A percentile compares a stretch with the other conserved stretches of the same genome.
Conservation (phyloP, 2,888 invertebrate species). For the Drosophila gaucha region DNA sequence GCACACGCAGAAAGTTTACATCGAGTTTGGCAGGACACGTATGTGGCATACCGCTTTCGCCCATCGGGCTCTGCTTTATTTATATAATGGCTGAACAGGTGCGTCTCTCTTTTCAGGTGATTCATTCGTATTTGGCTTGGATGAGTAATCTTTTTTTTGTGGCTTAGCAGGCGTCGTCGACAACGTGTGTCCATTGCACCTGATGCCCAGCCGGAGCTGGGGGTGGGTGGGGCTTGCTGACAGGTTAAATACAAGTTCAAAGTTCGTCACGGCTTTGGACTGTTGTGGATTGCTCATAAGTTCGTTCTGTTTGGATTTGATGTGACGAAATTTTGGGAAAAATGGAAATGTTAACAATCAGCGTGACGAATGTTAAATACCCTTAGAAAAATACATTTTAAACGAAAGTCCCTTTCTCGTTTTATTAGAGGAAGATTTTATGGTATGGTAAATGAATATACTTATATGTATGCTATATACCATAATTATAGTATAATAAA, state of each 20-base stretch:
- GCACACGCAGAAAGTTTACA: not conserved
- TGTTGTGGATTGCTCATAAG: slow-evolving; percentile 21
- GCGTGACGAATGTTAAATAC: too few species aligned
- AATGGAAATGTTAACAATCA: too few species aligned
- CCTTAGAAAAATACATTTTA: too few species aligned
- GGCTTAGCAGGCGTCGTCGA: slow-evolving; percentile 25
- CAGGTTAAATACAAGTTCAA: slow-evolving; percentile 55
- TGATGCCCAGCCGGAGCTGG: slow-evolving; percentile 26
- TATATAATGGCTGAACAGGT: slow-evolving; percentile 23
- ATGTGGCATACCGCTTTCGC: slow-evolving; percentile 20
- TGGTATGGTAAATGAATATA: too few species aligned
- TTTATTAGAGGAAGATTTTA: too few species aligned
- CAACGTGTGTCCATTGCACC: slow-evolving; percentile 52
- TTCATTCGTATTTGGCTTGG: slow-evolving; percentile 33
- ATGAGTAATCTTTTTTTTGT: slow-evolving; percentile 56
- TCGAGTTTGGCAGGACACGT: slow-evolving; percentile 24
- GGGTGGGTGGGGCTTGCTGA: not conserved
- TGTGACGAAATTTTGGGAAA: not conserved
- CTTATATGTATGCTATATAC: too few species aligned
- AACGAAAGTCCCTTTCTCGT: too few species aligned
- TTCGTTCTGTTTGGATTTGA: not conserved
- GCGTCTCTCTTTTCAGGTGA: slow-evolving; percentile 31
- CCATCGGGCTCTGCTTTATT: slow-evolving; percentile 30
- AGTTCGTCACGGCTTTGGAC: slow-evolving; percentile 41
- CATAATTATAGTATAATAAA: too few species aligned